phyloP scores from a whole-genome alignment of 2,797 vertebrate genomes.

The Gastrophryne carolinensis region DNA sequence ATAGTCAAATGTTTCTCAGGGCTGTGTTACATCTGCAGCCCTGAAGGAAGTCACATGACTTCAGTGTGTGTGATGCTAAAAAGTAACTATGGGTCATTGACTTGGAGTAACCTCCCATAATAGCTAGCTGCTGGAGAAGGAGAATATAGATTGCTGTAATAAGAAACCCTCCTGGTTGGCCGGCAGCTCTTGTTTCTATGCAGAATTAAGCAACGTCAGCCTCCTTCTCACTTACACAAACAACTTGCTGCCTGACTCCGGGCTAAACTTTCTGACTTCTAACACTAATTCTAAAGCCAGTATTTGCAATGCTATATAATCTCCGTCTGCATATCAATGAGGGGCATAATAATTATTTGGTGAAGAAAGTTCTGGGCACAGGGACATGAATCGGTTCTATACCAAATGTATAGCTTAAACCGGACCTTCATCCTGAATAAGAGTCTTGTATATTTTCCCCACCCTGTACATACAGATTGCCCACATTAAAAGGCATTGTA shows the following conservation, averaged over 20 bases:
- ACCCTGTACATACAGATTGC: too few species aligned
- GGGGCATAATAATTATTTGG: too few species aligned
- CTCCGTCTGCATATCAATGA: too few species aligned
- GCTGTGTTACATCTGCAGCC: neutral
- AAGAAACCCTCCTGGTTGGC: conserved; percentile 64
- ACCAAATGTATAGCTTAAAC: too few species aligned
- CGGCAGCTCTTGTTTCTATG: conserved; percentile 58
- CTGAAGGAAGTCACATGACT: conserved; percentile 32
- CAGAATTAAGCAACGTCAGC: conserved; percentile 5
- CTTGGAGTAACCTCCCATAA: conserved; percentile 69
- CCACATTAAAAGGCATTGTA: too few species aligned
- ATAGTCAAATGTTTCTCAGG: conserved; percentile 1
- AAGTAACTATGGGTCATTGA: conserved; percentile 74
- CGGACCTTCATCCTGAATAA: too few species aligned
- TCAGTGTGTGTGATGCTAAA: conserved; percentile 1
- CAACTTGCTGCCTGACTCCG: neutral
- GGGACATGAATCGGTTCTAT: too few species aligned
- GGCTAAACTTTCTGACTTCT: neutral
- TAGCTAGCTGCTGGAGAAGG: conserved; percentile 54
- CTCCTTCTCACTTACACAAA: neutral
- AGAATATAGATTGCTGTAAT: conserved; percentile 56
- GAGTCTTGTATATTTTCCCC: too few species aligned
- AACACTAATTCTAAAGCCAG: too few species aligned
- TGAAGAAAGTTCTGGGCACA: too few species aligned
- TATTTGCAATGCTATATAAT: too few species aligned